Evolutionary conservation across 1,140 invertebrate species (phyloP).

Genomic region (Vanessa tameamea): DNA sequence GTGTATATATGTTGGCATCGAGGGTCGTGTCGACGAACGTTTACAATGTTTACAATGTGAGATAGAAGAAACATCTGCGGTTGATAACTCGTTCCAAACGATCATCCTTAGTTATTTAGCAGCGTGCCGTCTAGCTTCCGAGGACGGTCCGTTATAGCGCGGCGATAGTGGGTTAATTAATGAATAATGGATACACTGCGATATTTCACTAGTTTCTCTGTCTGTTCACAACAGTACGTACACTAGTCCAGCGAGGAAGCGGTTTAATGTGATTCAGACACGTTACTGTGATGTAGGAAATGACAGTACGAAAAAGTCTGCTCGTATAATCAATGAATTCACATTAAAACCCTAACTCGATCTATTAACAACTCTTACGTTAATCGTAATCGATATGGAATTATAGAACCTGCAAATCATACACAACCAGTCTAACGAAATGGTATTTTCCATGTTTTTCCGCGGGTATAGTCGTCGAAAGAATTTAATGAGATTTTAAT

Average conservation of each 20-base stretch:
- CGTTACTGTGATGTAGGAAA: conserved; percentile 17
- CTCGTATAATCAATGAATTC: conserved; percentile 34
- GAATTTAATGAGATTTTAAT: conserved; percentile 63
- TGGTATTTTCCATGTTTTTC: conserved; percentile 58
- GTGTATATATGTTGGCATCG: background rate
- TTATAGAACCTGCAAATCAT: conserved; percentile 36
- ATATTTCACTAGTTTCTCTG: conserved; percentile 68
- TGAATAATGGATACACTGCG: conserved; percentile 69
- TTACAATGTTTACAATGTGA: conserved; percentile 21
- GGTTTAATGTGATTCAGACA: conserved; percentile 45
- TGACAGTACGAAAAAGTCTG: conserved; percentile 20
- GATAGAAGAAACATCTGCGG: conserved; percentile 24
- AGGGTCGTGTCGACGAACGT: conserved; percentile 23
- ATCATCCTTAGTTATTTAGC: conserved; percentile 44
- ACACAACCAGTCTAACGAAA: conserved; percentile 43
- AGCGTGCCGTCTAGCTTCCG: conserved; percentile 47
- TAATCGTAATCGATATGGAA: conserved; percentile 49
- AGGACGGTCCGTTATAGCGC: conserved; percentile 60
- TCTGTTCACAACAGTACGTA: conserved; percentile 39
- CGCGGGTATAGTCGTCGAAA: conserved; percentile 51
- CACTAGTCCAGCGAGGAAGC: conserved; percentile 47
- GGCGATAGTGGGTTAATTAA: conserved; percentile 68
- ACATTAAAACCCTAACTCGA: conserved; percentile 33
- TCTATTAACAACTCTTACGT: conserved; percentile 58
- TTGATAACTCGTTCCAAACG: conserved; percentile 39